phyloP scores from a whole-genome alignment of 2,113 vertebrate species.

The Podilymbus podiceps region DNA sequence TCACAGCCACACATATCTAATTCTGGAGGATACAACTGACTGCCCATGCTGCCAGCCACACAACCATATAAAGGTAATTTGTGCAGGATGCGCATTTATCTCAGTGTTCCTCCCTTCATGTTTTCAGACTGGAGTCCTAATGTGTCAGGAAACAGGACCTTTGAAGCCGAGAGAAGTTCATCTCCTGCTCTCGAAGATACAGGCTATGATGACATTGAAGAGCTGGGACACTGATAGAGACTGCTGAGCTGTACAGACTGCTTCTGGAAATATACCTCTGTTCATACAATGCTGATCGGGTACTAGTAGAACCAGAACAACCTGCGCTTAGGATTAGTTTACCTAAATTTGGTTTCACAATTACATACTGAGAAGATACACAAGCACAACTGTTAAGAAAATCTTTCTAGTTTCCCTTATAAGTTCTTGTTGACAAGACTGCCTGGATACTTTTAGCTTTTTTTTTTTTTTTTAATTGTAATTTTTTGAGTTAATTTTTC shows the following conservation, averaged over 20 bases:
- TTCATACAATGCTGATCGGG: not conserved
- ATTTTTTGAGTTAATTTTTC: not conserved
- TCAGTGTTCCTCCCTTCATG: not conserved
- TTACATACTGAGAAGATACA: not conserved
- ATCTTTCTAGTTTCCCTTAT: not conserved
- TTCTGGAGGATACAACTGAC: not conserved
- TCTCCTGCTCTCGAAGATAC: not conserved
- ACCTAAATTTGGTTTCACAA: not conserved
- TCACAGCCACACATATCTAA: not conserved
- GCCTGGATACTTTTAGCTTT: not conserved
- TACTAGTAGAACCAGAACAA: not conserved
- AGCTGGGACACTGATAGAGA: not conserved
- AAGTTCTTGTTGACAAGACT: not conserved
- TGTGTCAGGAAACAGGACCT: not conserved
- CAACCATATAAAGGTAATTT: not conserved
- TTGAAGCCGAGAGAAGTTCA: not conserved
- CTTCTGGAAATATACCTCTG: not conserved
- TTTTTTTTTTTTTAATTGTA: not conserved
- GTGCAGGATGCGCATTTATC: not conserved
- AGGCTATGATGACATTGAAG: conserved; percentile 1
- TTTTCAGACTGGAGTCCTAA: conserved; percentile 13
- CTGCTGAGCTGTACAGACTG: not conserved
- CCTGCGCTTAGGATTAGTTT: not conserved
- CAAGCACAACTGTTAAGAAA: not conserved
- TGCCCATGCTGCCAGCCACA: not conserved